These are phyloP conservation scores for Dreissena rostriformis DNA, from an alignment of 1,140 invertebrate genomes.

Conservation along the genomic window DNA sequence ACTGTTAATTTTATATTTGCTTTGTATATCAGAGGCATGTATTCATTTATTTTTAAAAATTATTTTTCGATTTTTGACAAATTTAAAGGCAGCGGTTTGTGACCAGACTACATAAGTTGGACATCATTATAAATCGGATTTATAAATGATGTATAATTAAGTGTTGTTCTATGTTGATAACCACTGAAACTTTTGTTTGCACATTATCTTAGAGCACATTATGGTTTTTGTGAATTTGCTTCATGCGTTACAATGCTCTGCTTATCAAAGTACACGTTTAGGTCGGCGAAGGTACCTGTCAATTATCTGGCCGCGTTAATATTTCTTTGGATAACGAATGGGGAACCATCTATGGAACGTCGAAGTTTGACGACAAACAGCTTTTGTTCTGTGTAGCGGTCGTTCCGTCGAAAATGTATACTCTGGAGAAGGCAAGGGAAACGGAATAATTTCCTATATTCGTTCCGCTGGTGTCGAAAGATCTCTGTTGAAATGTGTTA, in stretches of 20 bases:
- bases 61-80: background rate
- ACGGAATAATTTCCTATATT: conserved; percentile 46
- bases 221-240: background rate
- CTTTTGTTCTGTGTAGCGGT: conserved; percentile 31
- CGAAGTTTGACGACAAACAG: conserved; percentile 48
- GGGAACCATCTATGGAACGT: conserved; percentile 52
- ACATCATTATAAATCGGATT: too few species aligned
- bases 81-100: conserved; percentile 1
- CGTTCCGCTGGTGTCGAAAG: conserved; percentile 51
- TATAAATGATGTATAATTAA: too few species aligned
- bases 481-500: conserved; percentile 47
- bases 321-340: conserved; percentile 49
- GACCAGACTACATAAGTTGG: too few species aligned
- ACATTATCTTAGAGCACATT: too few species aligned
- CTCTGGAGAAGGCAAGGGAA: conserved; percentile 51
- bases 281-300: conserved; percentile 37
- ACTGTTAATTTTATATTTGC: too few species aligned
- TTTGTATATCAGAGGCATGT: too few species aligned
- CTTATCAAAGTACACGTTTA: conserved; percentile 42
- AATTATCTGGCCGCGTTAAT: conserved; percentile 43
- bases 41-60: background rate
- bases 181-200: background rate
- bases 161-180: too few species aligned
- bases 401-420: conserved; percentile 17
- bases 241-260: background rate